phyloP scores from a whole-genome alignment of 2,888 invertebrate genomes.

The Nephrotoma appendiculata region DNA sequence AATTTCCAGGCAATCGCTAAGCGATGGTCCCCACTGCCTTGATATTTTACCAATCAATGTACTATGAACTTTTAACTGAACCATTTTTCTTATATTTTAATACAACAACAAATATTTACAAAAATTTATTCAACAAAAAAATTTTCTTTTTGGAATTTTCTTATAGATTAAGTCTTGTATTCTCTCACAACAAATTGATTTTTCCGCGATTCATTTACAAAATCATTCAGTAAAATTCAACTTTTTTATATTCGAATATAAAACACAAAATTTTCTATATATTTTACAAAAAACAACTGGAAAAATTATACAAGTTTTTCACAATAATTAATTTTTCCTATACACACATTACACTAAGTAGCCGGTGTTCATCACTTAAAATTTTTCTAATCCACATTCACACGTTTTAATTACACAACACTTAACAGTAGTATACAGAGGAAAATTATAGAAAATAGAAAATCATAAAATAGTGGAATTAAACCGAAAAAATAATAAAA shows the following conservation, averaged over 20 bases:
- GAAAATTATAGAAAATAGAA: background rate
- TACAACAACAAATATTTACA: background rate
- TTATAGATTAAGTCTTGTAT: background rate
- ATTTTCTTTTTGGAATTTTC: background rate
- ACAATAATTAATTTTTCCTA: background rate
- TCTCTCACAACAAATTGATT: background rate
- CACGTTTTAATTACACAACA: background rate
- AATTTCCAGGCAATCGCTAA: constrained; percentile 21
- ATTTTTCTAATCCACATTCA: background rate
- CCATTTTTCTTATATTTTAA: constrained; percentile 13
- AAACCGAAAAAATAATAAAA: background rate
- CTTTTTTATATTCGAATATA: background rate
- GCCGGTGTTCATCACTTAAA: background rate
- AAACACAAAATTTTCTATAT: background rate
- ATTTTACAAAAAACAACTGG: background rate
- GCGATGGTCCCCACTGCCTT: constrained; percentile 19
- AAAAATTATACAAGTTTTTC: background rate
- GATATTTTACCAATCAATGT: constrained; percentile 17
- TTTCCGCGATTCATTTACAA: background rate
- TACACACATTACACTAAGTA: background rate
- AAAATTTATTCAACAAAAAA: background rate
- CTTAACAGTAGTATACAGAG: background rate
- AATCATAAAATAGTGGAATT: background rate
- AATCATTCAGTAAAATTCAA: background rate
- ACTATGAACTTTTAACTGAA: constrained; percentile 19